Base-by-base conservation (phyloP, 1,140 invertebrate genomes). In the Pseudobourletiella spinata region DNA sequence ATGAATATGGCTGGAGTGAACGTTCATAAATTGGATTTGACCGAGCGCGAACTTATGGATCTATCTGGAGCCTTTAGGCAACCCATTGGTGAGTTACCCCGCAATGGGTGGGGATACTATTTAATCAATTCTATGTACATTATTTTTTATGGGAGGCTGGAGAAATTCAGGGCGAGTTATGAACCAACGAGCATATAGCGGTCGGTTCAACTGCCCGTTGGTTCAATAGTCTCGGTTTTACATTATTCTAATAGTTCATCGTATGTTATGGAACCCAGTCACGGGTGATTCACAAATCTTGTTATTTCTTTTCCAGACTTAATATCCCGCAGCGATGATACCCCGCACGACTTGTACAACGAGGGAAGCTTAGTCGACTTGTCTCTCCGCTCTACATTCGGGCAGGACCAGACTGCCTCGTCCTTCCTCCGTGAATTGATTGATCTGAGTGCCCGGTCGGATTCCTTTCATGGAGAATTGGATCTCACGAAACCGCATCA, bases 391-490 rank as follows among this genome's bases (percentile, higher is more conserved):
- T 67, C 66, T 15, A 58, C 57, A 2, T 67, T 67, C 30, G 61
- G 51, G 20, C 61, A 67, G 30, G 66, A 67, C 42, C 66, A 67
- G 14, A 46, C 58, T 8, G 58, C 65, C 1, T 67, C 65, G 2
- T 61, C 66, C 14, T 67, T 67, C 29, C 44, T 67, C 15, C 44
- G 66, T 25, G 66, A 67, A 48, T 28, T 67, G 11, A 67, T 67
- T 50, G 66, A 67, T 32, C 28, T 67, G 1, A 54, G 44, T 48
- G 44, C 66, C 1, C 52, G 66, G 11, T 61, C 58, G 28, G 66
- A 67, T 16, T 54, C 66, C 6, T 61, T 64, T 50, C 66, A 64
- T 42, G 58, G 57, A 6, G 61, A 63, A 25, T 22, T 63, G 14
- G 55, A 63, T 26, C 46, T 63, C 6, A 57, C 56, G 28, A 61